Conservation (phyloP, 2,888 invertebrate genomes). For the Spatulosminthurus flaviceps region DNA sequence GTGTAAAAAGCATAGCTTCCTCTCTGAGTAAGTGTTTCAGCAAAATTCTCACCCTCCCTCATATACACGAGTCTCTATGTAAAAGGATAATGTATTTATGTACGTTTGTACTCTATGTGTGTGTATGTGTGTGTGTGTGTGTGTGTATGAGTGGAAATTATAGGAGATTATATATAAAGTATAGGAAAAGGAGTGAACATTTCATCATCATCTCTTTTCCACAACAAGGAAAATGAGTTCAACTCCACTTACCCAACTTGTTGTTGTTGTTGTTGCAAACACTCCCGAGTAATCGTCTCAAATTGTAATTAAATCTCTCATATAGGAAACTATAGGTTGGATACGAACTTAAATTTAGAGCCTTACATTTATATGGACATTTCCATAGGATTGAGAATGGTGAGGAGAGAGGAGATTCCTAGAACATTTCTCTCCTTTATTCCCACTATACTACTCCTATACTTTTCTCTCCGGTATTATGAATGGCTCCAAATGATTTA, state of each 20-base stretch:
- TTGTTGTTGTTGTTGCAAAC: constrained; percentile 19
- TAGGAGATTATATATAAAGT: background rate
- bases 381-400: too few relatives aligned
- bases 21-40: too few relatives aligned
- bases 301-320: constrained; percentile 31
- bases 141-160: background rate
- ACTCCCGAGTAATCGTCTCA: constrained; percentile 26
- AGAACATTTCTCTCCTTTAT: too few relatives aligned
- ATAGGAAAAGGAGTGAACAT: background rate
- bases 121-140: background rate
- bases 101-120: background rate
- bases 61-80: too few relatives aligned
- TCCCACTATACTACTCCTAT: too few relatives aligned
- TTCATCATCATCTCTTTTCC: constrained; percentile 15
- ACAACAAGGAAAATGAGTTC: background rate
- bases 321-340: background rate
- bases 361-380: too few relatives aligned
- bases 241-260: constrained; percentile 6
- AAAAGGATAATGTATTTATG: too few relatives aligned
- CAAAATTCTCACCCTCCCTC: background rate
- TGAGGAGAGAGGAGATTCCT: too few relatives aligned
- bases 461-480: too few relatives aligned
- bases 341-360: background rate
- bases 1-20: background rate
- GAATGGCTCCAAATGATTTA: background rate